These are phyloP conservation scores for Cactoblastis cactorum DNA, from an alignment of 2,888 invertebrate species.

Conservation along the genomic window DNA sequence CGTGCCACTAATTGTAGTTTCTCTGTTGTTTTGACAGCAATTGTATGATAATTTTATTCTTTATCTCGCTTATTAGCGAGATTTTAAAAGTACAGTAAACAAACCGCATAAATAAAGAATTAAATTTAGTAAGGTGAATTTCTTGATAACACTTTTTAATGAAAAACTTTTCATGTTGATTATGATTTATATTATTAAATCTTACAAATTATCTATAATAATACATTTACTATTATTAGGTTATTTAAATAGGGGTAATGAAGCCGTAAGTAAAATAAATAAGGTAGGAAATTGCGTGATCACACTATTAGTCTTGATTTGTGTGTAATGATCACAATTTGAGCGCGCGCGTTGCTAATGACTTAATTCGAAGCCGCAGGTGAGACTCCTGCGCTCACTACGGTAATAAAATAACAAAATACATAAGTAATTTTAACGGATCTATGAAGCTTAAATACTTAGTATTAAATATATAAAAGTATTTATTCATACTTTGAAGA, in stretches of 20 bases:
- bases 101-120: too few species aligned
- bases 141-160: too few species aligned
- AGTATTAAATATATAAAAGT: conserved; percentile 11
- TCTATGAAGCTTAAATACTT: conserved; percentile 6
- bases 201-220: conserved; percentile 16
- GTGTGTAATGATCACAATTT: conserved; percentile 43
- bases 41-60: conserved; percentile 9
- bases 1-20: conserved; percentile 8
- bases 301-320: conserved; percentile 37
- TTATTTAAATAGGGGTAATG: conserved; percentile 21
- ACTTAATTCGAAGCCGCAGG: conserved; percentile 33
- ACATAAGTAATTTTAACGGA: conserved; percentile 15
- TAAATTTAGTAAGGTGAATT: too few species aligned
- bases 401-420: conserved; percentile 17
- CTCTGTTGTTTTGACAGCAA: conserved; percentile 7
- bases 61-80: background rate
- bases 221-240: conserved; percentile 17
- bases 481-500: background rate
- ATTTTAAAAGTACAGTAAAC: background rate
- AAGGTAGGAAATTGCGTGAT: conserved; percentile 33
- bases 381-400: conserved; percentile 21
- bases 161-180: background rate
- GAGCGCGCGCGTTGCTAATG: conserved; percentile 29
- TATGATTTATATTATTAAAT: background rate
- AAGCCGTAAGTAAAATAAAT: conserved; percentile 25